Base-by-base conservation (phyloP, 2,888 invertebrate genomes). In the Zygothrica quintamaculata region DNA sequence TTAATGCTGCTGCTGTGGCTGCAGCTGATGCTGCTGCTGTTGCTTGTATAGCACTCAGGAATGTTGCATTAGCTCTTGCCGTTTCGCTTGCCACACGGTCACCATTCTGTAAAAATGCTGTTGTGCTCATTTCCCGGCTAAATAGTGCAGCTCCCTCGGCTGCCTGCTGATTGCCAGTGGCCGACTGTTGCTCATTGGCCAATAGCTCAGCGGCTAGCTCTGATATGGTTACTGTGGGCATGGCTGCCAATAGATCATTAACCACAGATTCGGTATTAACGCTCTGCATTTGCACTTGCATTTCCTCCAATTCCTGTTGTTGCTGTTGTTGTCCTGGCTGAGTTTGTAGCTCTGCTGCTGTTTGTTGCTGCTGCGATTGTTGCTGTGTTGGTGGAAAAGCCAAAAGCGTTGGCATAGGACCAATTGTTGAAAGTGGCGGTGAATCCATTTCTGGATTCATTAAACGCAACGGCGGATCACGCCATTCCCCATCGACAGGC, bases 181-280 rank as follows among this genome's bases (percentile, higher is more conserved):
- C n/a, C n/a, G n/a, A n/a, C n/a, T n/a, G n/a, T n/a, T 65, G 70
- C 3, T 68, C 65, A 15, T 34, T 65, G 16, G 40, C 52, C 33
- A 65, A 22, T 0, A 70, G 18, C 6, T 64, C 65, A 6, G 68
- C 65, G 9, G 71, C 48, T 33, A 69, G 16, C 13, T 71, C 68
- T 1, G 71, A 44, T 16, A 68, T 44, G 11, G 34, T 47, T 1
- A 58, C 43, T 4, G 47, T 13, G 16, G 65, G 43, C 18, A 29
- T 9, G 7, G 48, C 16, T 4, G 47, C 39, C 9, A 15, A 34
- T 34, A 26, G 51, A 3, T 36, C 25, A 6, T 12, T 51, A 0
- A 31, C 1, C 0, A 22, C 44, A 6, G 37, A 43, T 3, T 61
- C 62, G 0, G 62, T 31, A 0, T 42, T 34, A 12, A 22, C 15